Percentiles rank a stretch among this genome's conserved stretches.
Evolutionary conservation across 2,113 vertebrate genomes (phyloP).

Genomic region (Nerophis ophidion): DNA sequence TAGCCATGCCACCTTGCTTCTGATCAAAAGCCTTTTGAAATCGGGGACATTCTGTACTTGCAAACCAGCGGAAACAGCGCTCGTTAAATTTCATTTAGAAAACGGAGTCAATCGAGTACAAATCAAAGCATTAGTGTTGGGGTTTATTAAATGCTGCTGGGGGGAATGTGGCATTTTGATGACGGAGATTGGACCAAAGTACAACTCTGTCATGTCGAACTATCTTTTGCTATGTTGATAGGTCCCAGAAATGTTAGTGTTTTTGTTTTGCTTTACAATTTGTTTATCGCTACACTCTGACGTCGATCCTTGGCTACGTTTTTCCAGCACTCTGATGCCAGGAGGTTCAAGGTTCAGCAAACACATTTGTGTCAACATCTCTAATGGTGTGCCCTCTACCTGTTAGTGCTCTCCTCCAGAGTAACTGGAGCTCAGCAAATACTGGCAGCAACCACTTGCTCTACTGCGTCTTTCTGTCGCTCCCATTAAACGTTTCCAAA

Average conservation of each 20-base stretch:
- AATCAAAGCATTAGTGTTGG: background rate
- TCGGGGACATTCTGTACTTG: constrained; percentile 19
- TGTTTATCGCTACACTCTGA: background rate
- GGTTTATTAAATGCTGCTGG: background rate
- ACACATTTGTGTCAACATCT: constrained; percentile 26
- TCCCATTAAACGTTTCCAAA: background rate
- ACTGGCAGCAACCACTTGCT: background rate
- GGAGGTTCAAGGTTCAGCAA: constrained; percentile 37
- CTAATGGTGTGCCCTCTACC: constrained; percentile 15
- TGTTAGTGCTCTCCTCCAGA: constrained; percentile 13
- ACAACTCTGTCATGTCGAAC: background rate
- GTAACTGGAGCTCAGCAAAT: constrained; percentile 22
- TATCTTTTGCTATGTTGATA: background rate
- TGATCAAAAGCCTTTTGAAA: constrained; percentile 7
- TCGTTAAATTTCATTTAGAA: background rate
- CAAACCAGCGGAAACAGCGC: background rate
- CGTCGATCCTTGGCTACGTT: constrained; percentile 18
- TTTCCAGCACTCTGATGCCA: constrained; percentile 10
- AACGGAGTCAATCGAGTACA: background rate
- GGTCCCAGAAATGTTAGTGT: background rate
- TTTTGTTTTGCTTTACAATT: constrained; percentile 4
- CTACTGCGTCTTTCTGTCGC: background rate
- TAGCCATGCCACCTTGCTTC: constrained; percentile 11
- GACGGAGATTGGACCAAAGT: background rate
- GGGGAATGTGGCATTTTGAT: background rate